Evolutionary conservation across 2,113 vertebrate species (phyloP).

Genomic region (Pseudopipra pipra): DNA sequence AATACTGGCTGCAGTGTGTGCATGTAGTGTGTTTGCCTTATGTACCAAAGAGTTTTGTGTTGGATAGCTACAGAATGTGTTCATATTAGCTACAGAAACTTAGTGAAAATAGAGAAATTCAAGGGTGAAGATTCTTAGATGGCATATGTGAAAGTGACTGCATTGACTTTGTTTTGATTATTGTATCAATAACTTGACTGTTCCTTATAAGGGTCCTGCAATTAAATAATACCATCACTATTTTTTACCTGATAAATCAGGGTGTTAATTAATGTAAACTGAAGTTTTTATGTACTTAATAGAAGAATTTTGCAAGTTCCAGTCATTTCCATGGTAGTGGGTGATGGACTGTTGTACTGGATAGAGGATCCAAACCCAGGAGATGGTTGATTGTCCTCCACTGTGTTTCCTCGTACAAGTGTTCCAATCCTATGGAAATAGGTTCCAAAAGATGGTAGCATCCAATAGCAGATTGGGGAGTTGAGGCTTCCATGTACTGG

Average conservation of each 20-base stretch:
- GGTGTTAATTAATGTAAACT: neutral
- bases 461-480: neutral
- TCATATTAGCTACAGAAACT: neutral
- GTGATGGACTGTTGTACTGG: neutral
- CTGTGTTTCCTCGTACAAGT: neutral
- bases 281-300: neutral
- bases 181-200: neutral
- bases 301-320: neutral
- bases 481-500: neutral
- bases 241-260: neutral
- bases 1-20: neutral
- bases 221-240: neutral
- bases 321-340: neutral
- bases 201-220: neutral
- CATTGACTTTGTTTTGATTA: neutral
- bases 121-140: neutral
- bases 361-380: neutral
- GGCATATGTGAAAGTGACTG: neutral
- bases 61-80: neutral
- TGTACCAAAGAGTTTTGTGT: neutral
- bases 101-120: neutral
- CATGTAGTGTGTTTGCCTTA: neutral
- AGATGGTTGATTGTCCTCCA: neutral
- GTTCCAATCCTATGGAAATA: conserved; percentile 49
- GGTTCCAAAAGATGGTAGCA: conserved; percentile 36